phyloP scores from a whole-genome alignment of 53 echinoderm and acorn worm genomes.

The Patiria pectinifera region DNA sequence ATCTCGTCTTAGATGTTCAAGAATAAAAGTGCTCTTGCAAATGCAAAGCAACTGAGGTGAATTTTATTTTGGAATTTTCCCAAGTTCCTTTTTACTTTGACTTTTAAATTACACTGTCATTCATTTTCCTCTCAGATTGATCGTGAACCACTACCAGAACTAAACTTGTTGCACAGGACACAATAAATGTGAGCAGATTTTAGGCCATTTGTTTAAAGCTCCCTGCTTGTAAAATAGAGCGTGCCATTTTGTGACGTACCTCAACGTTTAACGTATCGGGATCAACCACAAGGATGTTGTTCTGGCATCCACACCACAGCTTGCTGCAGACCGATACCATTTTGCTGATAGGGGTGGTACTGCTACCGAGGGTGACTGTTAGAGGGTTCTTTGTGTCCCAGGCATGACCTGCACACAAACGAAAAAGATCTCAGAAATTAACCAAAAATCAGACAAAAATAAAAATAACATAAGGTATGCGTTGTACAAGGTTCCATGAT shows the following conservation, averaged over 20 bases:
- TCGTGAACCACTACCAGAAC: background rate
- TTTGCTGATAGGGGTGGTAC: slow-evolving; percentile 85
- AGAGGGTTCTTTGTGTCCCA: slow-evolving; percentile 94
- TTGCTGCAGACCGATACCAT: slow-evolving; percentile 91
- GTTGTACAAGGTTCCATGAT: too few relatives aligned
- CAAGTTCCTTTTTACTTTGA: too few relatives aligned
- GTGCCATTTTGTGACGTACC: slow-evolving; percentile 63
- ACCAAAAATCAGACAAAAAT: background rate
- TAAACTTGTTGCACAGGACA: too few relatives aligned
- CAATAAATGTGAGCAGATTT: too few relatives aligned
- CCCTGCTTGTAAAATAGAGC: background rate
- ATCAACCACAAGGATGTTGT: slow-evolving; percentile 93
- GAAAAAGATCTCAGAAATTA: background rate
- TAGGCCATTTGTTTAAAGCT: background rate
- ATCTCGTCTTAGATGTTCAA: too few relatives aligned
- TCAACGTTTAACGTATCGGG: slow-evolving; percentile 88
- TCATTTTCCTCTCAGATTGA: too few relatives aligned
- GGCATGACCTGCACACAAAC: slow-evolving; percentile 74
- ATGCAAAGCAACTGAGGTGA: too few relatives aligned
- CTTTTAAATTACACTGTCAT: too few relatives aligned
- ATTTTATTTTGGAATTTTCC: too few relatives aligned
- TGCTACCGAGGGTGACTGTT: slow-evolving; percentile 94
- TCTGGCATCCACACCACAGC: slow-evolving; percentile 97
- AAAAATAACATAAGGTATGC: too few relatives aligned
- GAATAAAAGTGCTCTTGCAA: too few relatives aligned